Evolutionary conservation across 1,140 invertebrate species (phyloP).

Genomic region (Zaprionus camerounensis): DNA sequence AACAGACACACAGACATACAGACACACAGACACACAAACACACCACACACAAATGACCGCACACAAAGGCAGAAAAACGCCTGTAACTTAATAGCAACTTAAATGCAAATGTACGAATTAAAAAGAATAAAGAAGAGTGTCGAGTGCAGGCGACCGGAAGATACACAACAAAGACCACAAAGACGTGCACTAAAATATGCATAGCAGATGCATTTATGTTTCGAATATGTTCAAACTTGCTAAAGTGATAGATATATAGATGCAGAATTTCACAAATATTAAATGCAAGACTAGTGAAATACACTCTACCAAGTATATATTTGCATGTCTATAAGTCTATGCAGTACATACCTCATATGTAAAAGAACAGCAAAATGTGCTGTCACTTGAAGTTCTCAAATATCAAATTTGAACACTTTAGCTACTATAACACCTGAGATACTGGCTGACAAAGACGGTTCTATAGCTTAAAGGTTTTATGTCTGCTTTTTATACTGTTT

Average conservation of each 20-base stretch:
- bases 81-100: conserved; percentile 20
- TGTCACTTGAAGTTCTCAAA: too few species aligned
- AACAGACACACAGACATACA: conserved; percentile 5
- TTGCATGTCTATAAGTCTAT: too few species aligned
- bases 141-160: neutral
- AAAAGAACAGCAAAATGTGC: too few species aligned
- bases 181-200: neutral
- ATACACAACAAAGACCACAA: neutral
- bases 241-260: too few species aligned
- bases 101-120: conserved; percentile 33
- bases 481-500: neutral
- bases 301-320: too few species aligned
- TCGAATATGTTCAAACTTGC: neutral
- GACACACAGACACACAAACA: neutral
- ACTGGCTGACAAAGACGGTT: neutral
- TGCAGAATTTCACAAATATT: too few species aligned
- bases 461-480: neutral
- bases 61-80: conserved; percentile 10
- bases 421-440: neutral
- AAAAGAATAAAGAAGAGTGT: conserved; percentile 15
- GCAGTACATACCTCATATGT: too few species aligned
- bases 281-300: too few species aligned
- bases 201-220: neutral
- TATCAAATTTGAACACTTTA: neutral
- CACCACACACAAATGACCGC: conserved; percentile 1